phyloP scores from a whole-genome alignment of 1,140 invertebrate genomes.

The Gyrodactylus bullatarudis region DNA sequence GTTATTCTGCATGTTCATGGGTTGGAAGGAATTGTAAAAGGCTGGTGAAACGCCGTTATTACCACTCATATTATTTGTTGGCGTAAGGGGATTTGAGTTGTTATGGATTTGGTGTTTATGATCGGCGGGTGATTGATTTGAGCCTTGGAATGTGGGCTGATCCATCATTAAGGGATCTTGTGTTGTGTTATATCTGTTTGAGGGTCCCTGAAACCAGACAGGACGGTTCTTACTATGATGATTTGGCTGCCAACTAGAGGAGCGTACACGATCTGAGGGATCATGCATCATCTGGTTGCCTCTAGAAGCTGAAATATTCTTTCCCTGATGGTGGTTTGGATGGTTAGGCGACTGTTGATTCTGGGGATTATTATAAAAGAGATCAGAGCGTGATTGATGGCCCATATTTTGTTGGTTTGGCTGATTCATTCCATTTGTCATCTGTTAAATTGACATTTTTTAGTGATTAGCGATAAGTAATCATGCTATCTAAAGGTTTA shows the following conservation, averaged over 20 bases:
- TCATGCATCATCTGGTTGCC: no score
- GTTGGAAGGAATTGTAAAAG: not conserved
- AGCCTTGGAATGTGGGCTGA: no score
- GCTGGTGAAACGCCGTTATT: not conserved
- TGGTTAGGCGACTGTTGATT: not conserved
- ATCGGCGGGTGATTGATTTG: no score
- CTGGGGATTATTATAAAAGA: not conserved
- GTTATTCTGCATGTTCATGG: not conserved
- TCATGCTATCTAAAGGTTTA: no score
- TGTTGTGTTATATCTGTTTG: not conserved
- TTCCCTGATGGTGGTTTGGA: not conserved
- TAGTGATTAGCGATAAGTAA: no score
- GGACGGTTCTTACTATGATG: not conserved
- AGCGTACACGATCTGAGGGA: not conserved
- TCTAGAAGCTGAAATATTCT: no score
- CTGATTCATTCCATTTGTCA: no score
- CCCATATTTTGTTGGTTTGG: no score
- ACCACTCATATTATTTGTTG: not conserved
- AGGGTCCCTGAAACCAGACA: not conserved
- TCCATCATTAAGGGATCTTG: not conserved
- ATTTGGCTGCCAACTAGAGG: not conserved
- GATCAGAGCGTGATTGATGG: not conserved
- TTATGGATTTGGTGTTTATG: no score
- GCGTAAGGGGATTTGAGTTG: not conserved
- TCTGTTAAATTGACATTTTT: no score